phyloP scores from a whole-genome alignment of 2,797 vertebrate species.

The Coccyzus lansbergi region DNA sequence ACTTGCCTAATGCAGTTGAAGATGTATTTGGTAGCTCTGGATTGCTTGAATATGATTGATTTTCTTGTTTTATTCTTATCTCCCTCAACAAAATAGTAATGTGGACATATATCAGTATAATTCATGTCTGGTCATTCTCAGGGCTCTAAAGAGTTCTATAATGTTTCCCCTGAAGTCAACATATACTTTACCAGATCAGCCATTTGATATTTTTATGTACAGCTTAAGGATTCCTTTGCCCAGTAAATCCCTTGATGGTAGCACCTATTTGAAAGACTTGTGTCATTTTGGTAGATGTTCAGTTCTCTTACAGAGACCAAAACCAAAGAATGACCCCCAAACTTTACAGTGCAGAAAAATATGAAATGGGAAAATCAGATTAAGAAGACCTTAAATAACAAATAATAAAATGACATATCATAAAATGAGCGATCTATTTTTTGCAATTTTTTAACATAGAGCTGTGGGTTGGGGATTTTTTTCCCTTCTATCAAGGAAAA shows the following conservation, averaged over 20 bases:
- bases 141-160: background rate
- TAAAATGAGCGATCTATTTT: background rate
- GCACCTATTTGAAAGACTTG: background rate
- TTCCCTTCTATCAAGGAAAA: background rate
- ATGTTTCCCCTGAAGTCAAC: background rate
- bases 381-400: background rate
- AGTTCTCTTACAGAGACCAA: background rate
- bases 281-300: background rate
- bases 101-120: slow-evolving; percentile 18
- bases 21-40: background rate
- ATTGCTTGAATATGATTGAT: slow-evolving; percentile 51
- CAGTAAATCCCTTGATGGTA: background rate
- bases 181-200: background rate
- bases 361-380: background rate
- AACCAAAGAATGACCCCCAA: background rate
- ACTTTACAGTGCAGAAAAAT: background rate
- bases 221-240: background rate
- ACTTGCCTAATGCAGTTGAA: slow-evolving; percentile 17
- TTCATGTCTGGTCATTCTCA: slow-evolving; percentile 12
- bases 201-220: background rate
- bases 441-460: background rate
- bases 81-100: slow-evolving; percentile 30
- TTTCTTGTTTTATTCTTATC: slow-evolving; percentile 45
- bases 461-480: background rate
- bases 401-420: background rate